Evolutionary conservation across 2,797 vertebrate species (phyloP).

Genomic region (Melanotaenia parkinsoni): DNA sequence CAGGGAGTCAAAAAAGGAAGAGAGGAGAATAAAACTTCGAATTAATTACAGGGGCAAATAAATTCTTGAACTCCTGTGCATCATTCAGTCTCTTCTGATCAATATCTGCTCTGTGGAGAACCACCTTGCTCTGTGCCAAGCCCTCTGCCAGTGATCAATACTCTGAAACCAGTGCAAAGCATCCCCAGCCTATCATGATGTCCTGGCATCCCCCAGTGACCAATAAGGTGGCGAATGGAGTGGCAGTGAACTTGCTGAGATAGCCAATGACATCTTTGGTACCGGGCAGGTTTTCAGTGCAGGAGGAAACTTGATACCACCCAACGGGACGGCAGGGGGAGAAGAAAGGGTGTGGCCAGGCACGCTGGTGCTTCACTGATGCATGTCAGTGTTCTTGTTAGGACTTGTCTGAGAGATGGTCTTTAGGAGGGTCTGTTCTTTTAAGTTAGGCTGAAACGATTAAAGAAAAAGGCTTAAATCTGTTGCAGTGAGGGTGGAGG

Average conservation of each 20-base stretch:
- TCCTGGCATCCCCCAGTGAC: conserved; percentile 52
- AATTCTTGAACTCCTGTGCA: conserved; percentile 19
- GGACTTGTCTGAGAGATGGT: conserved; percentile 45
- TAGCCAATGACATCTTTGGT: conserved; percentile 74
- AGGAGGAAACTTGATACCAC: conserved; percentile 75
- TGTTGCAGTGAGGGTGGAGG: neutral
- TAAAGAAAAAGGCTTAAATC: conserved; percentile 2
- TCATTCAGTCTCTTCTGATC: conserved; percentile 37
- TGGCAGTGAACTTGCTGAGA: conserved; percentile 63
- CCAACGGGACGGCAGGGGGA: conserved; percentile 59
- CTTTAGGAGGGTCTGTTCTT: conserved; percentile 4
- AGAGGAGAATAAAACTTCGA: neutral
- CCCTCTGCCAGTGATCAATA: conserved; percentile 62
- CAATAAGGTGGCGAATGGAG: conserved; percentile 66
- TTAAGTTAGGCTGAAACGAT: neutral
- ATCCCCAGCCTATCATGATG: conserved; percentile 57
- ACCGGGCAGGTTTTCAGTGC: conserved; percentile 73
- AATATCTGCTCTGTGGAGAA: conserved; percentile 47
- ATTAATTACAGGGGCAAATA: neutral
- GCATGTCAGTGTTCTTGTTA: conserved; percentile 24
- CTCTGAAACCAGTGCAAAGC: conserved; percentile 47
- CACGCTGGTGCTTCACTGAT: conserved; percentile 69
- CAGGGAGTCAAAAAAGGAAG: neutral
- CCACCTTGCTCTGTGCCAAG: conserved; percentile 41
- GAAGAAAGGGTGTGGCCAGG: conserved; percentile 71